These are phyloP conservation scores for Myrmecophaga tridactyla DNA, from an alignment of 2,113 vertebrate genomes.

Conservation along the genomic window DNA sequence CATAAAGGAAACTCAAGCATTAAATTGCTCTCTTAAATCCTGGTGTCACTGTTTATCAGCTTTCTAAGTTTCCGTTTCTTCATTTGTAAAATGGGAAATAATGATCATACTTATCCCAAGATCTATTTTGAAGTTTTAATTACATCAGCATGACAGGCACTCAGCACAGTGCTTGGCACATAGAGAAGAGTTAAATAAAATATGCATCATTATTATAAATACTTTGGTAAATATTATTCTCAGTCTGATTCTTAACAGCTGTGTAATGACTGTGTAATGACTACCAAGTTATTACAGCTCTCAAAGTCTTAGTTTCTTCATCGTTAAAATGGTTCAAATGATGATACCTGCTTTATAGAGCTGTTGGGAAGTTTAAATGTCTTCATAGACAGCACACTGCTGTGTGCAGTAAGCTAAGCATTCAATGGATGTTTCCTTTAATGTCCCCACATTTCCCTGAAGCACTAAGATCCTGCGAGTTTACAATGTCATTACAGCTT, in stretches of 20 bases:
- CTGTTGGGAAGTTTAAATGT: not conserved
- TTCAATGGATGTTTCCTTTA: not conserved
- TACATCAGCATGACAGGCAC: too few relatives aligned
- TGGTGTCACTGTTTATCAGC: not conserved
- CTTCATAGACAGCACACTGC: rapidly evolving
- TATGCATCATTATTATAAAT: not conserved
- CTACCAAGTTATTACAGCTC: not conserved
- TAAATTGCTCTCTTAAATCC: not conserved
- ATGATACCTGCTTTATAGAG: not conserved
- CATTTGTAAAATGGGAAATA: not conserved
- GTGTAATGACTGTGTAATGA: not conserved
- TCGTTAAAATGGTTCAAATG: not conserved
- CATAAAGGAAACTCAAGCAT: not conserved
- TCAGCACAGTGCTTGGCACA: not conserved
- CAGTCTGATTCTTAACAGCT: not conserved
- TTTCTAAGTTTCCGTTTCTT: not conserved
- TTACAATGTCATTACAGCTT: not conserved
- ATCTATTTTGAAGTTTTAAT: not conserved
- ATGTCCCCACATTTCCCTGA: not conserved
- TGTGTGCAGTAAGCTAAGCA: rapidly evolving
- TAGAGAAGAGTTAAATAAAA: not conserved
- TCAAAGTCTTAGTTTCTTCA: not conserved
- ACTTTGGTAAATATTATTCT: not conserved
- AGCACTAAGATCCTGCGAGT: not conserved
- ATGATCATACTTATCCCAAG: rapidly evolving